These are phyloP conservation scores for Paramormyrops kingsleyae DNA, from an alignment of 2,113 vertebrate species.

Conservation along the genomic window DNA sequence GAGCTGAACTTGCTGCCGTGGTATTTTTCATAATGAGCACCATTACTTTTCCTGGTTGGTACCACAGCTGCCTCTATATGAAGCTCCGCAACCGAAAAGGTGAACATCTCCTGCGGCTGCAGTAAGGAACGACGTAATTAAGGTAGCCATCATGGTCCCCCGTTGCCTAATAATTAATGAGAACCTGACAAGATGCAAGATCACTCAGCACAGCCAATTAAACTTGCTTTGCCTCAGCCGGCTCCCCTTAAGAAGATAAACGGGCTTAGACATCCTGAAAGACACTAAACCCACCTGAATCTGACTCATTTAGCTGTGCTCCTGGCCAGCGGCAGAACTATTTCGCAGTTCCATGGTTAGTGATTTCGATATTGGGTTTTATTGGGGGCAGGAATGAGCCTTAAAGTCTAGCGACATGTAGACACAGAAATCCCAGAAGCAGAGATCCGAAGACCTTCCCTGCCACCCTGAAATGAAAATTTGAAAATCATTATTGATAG, in stretches of 20 bases:
- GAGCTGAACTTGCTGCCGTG: not conserved
- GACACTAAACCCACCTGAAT: not conserved
- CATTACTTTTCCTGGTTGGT: not conserved
- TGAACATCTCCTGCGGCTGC: not conserved
- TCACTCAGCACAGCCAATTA: constrained; percentile 47
- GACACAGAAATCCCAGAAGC: not conserved
- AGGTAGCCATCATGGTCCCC: constrained; percentile 10
- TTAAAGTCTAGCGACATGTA: not conserved
- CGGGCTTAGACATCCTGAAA: not conserved
- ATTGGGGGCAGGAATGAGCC: not conserved
- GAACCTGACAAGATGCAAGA: constrained; percentile 29
- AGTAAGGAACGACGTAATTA: constrained; percentile 24
- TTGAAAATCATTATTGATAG: not conserved
- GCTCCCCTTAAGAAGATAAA: constrained; percentile 37
- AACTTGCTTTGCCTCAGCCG: constrained; percentile 31
- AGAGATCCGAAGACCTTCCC: not conserved
- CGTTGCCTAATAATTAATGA: constrained; percentile 27
- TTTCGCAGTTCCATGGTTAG: not conserved
- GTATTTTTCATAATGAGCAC: not conserved
- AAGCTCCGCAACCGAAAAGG: not conserved
- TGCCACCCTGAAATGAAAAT: not conserved
- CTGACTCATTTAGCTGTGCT: not conserved
- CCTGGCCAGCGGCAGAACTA: not conserved
- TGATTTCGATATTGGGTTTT: not conserved
- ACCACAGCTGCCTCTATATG: not conserved